A percentile compares a stretch with the other conserved stretches of the same genome.
Evolutionary conservation across 1,140 invertebrate genomes (phyloP).

Genomic region (Pentalonia nigronervosa): DNA sequence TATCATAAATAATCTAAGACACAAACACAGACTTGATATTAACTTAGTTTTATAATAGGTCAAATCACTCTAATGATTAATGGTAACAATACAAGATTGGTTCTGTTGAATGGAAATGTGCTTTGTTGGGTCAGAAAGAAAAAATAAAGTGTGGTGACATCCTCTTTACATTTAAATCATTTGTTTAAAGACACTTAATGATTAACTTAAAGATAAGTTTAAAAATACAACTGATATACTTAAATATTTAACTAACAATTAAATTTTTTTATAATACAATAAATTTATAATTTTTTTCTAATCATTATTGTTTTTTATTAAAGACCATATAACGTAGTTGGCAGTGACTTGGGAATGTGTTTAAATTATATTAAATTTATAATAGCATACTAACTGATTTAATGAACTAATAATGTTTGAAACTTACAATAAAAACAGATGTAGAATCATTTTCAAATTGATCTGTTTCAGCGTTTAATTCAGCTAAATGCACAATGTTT

Average conservation of each 20-base stretch:
- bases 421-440: constrained; percentile 33
- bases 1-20: not conserved
- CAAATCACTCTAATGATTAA: not conserved
- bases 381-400: not conserved
- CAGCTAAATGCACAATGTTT: constrained; percentile 48
- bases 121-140: not conserved
- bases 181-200: too few species aligned
- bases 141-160: not conserved
- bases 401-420: not conserved
- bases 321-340: not conserved
- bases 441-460: constrained; percentile 47
- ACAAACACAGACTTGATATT: not conserved
- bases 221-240: not conserved
- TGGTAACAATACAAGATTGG: not conserved
- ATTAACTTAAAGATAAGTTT: not conserved
- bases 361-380: not conserved
- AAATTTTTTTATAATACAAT: not conserved
- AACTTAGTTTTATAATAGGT: too few species aligned
- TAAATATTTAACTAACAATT: not conserved
- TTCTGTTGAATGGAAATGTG: not conserved
- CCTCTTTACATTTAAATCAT: too few species aligned
- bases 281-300: not conserved
- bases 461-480: constrained; percentile 41
- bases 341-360: too few species aligned
- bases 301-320: too few species aligned